These are phyloP conservation scores for Zaprionus ghesquierei DNA, from an alignment of 1,140 invertebrate genomes.

Conservation along the genomic window DNA sequence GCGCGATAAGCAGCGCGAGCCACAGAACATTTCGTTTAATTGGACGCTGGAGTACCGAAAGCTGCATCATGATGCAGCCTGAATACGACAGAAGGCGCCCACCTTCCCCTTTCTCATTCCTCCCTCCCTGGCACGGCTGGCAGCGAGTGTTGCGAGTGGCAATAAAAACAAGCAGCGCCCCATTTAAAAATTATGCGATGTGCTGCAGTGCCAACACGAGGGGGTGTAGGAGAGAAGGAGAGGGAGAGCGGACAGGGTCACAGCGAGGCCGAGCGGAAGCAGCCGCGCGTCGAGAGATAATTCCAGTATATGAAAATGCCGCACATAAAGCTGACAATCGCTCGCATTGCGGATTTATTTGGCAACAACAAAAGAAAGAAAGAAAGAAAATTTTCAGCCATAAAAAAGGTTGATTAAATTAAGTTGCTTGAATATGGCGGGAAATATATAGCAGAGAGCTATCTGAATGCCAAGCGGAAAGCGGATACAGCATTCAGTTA, in stretches of 20 bases:
- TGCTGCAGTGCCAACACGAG: slow-evolving; percentile 23
- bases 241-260: neutral
- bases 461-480: neutral
- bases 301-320: slow-evolving; percentile 5
- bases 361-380: neutral
- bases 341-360: slow-evolving; percentile 7
- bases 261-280: neutral
- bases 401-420: neutral
- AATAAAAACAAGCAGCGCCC: slow-evolving; percentile 49
- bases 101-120: neutral
- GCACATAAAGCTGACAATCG: slow-evolving; percentile 36
- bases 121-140: neutral
- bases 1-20: slow-evolving; percentile 36
- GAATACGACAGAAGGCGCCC: slow-evolving; percentile 28
- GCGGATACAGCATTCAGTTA: neutral
- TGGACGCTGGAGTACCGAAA: slow-evolving; percentile 74
- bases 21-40: slow-evolving; percentile 79
- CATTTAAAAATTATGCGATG: slow-evolving; percentile 51
- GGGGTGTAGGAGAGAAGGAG: neutral
- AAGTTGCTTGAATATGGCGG: neutral
- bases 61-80: slow-evolving; percentile 75
- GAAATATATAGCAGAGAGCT: neutral
- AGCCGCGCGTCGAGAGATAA: slow-evolving; percentile 9
- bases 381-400: neutral
- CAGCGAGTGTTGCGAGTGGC: slow-evolving; percentile 24